Evolutionary conservation across 2,113 vertebrate genomes (phyloP).

Genomic region (Mionectes macconnelli): DNA sequence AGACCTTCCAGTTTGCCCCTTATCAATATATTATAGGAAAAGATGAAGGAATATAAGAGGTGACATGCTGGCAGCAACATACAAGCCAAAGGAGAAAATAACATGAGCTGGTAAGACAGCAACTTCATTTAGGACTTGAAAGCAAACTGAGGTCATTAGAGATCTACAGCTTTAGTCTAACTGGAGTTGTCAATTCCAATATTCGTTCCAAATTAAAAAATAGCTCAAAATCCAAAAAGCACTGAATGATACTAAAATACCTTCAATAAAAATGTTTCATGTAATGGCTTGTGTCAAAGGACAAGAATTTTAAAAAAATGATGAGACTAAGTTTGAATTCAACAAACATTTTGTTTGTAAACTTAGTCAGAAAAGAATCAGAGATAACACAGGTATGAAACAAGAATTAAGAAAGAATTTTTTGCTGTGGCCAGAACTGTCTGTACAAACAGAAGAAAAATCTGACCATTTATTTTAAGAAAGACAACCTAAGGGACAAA

Average conservation of each 20-base stretch:
- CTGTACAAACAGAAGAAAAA: neutral
- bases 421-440: neutral
- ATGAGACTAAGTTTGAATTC: neutral
- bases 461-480: neutral
- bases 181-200: neutral
- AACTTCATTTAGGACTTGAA: neutral
- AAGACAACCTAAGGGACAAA: neutral
- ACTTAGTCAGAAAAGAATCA: neutral
- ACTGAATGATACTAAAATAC: neutral
- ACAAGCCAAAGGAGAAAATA: conserved; percentile 2
- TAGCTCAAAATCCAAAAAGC: neutral
- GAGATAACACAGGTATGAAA: neutral
- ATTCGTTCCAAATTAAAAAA: neutral
- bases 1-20: neutral
- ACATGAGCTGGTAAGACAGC: neutral
- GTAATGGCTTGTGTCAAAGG: neutral
- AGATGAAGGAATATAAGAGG: neutral
- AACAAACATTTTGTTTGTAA: neutral
- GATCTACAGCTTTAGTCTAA: neutral
- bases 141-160: neutral
- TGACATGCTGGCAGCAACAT: neutral
- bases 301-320: neutral
- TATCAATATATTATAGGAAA: neutral
- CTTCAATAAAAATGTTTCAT: neutral
- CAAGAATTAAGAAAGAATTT: neutral